Conservation (phyloP, 2,888 invertebrate species). For the Drosophila nr. fundita region DNA sequence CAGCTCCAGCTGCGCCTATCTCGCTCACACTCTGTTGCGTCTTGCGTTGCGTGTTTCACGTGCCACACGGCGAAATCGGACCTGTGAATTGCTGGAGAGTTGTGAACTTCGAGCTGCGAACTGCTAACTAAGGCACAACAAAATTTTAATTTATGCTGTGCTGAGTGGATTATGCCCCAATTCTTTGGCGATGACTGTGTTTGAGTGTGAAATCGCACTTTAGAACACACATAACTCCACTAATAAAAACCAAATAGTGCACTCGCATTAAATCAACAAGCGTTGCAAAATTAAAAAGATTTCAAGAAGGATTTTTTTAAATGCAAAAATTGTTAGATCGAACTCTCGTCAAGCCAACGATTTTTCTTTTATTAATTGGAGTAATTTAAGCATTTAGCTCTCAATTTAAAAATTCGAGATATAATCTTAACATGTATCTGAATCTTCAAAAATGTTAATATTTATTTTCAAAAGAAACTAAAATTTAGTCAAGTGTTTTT, state of each 20-base stretch:
- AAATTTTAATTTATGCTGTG: slow-evolving; percentile 79
- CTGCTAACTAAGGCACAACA: slow-evolving; percentile 33
- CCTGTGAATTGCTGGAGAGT: slow-evolving; percentile 58
- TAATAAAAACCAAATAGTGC: neutral
- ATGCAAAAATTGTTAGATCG: neutral
- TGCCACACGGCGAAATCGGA: slow-evolving; percentile 48
- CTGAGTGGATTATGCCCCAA: slow-evolving; percentile 77
- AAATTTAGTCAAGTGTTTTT: neutral
- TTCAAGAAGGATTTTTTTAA: no score
- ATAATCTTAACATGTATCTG: no score
- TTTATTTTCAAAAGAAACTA: no score
- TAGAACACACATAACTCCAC: slow-evolving; percentile 28
- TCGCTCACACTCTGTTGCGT: slow-evolving; percentile 49
- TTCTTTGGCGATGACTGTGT: slow-evolving; percentile 36
- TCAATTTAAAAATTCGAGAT: accelerated
- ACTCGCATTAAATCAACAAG: no score
- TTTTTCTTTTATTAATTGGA: neutral
- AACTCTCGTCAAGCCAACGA: accelerated
- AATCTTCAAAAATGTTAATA: neutral
- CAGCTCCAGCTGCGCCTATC: slow-evolving; percentile 26
- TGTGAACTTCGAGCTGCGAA: slow-evolving; percentile 4
- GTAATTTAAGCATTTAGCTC: neutral
- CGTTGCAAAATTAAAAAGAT: neutral
- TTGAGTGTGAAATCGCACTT: slow-evolving; percentile 50
- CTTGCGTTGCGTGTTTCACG: slow-evolving; percentile 66